Conservation (phyloP, 2,113 vertebrate species). For the Cottus gobio region DNA sequence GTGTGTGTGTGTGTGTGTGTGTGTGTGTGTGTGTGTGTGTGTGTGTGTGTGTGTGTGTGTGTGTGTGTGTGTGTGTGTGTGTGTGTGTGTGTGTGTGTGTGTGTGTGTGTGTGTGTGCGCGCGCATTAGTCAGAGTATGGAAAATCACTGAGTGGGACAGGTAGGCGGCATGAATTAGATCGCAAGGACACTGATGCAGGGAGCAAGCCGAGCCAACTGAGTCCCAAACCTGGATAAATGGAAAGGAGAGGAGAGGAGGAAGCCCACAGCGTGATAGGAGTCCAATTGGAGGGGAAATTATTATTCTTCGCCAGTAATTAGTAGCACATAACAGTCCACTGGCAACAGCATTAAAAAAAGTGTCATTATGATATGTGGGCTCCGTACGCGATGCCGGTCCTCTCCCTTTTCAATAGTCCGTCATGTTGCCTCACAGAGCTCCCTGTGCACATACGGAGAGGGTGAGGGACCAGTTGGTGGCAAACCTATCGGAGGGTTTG, state of each 20-base stretch:
- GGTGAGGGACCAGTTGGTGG: slow-evolving; percentile 27
- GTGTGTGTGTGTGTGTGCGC: slow-evolving; percentile 57
- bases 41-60: slow-evolving; percentile 51
- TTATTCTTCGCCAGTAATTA: slow-evolving; percentile 80
- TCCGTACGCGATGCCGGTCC: slow-evolving; percentile 42
- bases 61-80: slow-evolving; percentile 70
- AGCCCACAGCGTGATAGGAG: slow-evolving; percentile 53
- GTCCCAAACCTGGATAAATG: slow-evolving; percentile 62
- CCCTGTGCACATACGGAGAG: slow-evolving; percentile 22
- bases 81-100: slow-evolving; percentile 72
- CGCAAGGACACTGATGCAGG: slow-evolving; percentile 66
- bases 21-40: slow-evolving; percentile 68
- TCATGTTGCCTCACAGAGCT: slow-evolving; percentile 48
- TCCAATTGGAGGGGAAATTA: slow-evolving; percentile 63
- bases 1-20: slow-evolving; percentile 54
- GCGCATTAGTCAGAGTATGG: slow-evolving; percentile 78
- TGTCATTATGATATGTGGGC: slow-evolving; percentile 73
- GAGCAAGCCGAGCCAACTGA: slow-evolving; percentile 39
- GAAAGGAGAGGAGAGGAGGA: slow-evolving; percentile 28
- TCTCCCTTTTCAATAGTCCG: slow-evolving; percentile 60
- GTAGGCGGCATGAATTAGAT: slow-evolving; percentile 76
- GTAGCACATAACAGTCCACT: slow-evolving; percentile 76
- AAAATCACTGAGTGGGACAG: slow-evolving; percentile 77
- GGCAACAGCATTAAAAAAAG: slow-evolving; percentile 77
- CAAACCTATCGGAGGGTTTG: slow-evolving; percentile 45